Percentiles rank a stretch among this genome's conserved stretches.
phyloP scores from a whole-genome alignment of 37 sponge, comb jelly and placozoan species.

The Beroe ovata region DNA sequence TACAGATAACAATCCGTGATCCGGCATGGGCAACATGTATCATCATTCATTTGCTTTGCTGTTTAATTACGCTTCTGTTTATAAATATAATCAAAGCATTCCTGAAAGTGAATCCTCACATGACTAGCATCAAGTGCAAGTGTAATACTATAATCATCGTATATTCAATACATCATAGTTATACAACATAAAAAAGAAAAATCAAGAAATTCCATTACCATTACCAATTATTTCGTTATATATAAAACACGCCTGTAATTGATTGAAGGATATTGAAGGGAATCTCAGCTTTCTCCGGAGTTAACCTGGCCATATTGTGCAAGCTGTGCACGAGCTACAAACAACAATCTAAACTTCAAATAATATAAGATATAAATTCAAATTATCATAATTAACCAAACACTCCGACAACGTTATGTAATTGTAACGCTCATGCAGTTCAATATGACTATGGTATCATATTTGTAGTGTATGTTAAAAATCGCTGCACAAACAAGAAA shows the following conservation, averaged over 20 bases:
- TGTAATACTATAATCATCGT: too few species aligned
- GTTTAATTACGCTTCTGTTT: too few species aligned
- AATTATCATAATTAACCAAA: constrained; percentile 59
- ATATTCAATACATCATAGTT: constrained; percentile 64
- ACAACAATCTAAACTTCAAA: neutral
- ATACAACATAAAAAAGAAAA: constrained; percentile 68
- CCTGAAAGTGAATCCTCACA: too few species aligned
- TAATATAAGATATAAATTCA: constrained; percentile 4
- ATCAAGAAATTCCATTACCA: constrained; percentile 49
- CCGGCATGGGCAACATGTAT: too few species aligned
- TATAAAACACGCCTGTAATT: constrained; percentile 31
- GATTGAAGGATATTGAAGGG: too few species aligned
- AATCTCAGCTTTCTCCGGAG: too few species aligned
- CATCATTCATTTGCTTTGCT: too few species aligned
- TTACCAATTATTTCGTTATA: constrained; percentile 60
- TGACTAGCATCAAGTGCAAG: constrained; percentile 28
- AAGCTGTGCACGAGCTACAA: neutral
- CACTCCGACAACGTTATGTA: neutral
- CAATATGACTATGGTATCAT: neutral
- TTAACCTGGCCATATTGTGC: too few species aligned
- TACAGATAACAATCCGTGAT: too few species aligned
- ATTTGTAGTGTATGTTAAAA: constrained; percentile 46
- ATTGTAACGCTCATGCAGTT: neutral
- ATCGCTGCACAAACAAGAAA: constrained; percentile 21
- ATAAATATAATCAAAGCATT: neutral